Evolutionary conservation across 2,797 vertebrate species (phyloP), one percentile per base, ranked within the genome.

Genomic region (Falco columbarius): DNA sequence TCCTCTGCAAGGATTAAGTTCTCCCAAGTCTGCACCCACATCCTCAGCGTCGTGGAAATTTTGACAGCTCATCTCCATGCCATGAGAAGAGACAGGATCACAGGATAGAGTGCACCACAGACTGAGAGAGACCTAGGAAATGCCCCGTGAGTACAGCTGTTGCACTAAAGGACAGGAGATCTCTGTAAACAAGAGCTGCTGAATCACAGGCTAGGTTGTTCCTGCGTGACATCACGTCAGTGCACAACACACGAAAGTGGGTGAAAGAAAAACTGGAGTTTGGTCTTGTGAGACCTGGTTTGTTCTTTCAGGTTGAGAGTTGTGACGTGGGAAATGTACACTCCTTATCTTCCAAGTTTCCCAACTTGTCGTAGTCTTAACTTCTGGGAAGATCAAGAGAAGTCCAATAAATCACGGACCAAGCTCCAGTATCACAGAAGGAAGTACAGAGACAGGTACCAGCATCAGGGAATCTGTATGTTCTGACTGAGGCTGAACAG

Each of bases 201-300:
- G 96, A 93, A 11, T 93, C 93, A 95, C n/a, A 3, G 58, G 36
- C 15, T 0, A 4, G 74, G 59, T 7, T 18, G 40, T 30, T 81
- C 34, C 86, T 38, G 49, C 0, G 0, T 9, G 46, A 29, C 1
- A 5, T 40, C 30, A 3, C 4, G 16, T 2, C 62, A 21, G 51
- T 6, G 21, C 54, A 18, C 10, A 3, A 20, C 54, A 14, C 4
- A 3, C 1, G 38, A 54, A 82, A 68, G 62, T 15, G 29, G 21
- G 16, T 6, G 24, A 83, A 83, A 70, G 81, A 40, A 90, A 79
- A 81, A 54, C 61, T 68, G 61, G 65, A 46, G 10, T 12, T 56
- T 52, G 34, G 5, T 59, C 27, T 42, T 26, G 30, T 24, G 54
- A 24, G 30, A 51, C 52, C 29, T 20, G 38, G 5, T 51, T 5